Percentiles rank a stretch among this genome's conserved stretches.
Evolutionary conservation across 2,113 vertebrate species (phyloP).

Genomic region (Sula dactylatra): DNA sequence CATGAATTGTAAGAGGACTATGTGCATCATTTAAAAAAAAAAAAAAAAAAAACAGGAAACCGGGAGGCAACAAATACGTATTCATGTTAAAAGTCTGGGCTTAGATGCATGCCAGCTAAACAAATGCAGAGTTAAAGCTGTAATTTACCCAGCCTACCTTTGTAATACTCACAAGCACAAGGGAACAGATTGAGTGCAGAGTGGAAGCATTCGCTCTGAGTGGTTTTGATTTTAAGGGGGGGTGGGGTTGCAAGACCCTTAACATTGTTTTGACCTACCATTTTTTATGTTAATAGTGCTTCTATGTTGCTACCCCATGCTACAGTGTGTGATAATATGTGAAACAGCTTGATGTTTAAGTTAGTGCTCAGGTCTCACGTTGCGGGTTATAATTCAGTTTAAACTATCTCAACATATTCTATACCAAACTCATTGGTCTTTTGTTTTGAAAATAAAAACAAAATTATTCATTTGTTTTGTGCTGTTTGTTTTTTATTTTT

Average conservation of each 20-base stretch:
- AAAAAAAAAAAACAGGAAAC: not conserved
- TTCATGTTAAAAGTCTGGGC: constrained; percentile 52
- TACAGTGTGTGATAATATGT: not conserved
- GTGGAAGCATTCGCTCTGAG: not conserved
- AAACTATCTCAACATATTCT: not conserved
- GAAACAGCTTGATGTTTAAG: not conserved
- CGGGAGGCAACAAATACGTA: constrained; percentile 7
- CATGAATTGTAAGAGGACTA: constrained; percentile 54
- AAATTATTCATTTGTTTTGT: not conserved
- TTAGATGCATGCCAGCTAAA: not conserved
- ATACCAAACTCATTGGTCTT: not conserved
- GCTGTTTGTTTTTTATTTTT: not conserved
- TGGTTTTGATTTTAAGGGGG: not conserved
- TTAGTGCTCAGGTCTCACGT: not conserved
- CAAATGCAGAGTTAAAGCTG: not conserved
- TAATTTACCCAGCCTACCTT: not conserved
- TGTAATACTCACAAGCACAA: not conserved
- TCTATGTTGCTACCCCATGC: not conserved
- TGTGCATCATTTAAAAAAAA: constrained; percentile 28
- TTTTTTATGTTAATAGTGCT: not conserved
- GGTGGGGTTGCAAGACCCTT: not conserved
- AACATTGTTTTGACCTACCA: not conserved
- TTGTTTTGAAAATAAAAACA: not conserved
- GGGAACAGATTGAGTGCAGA: not conserved
- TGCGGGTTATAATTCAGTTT: not conserved